Conservation (phyloP, 2,797 vertebrate genomes). For the Carcharodon carcharias region DNA sequence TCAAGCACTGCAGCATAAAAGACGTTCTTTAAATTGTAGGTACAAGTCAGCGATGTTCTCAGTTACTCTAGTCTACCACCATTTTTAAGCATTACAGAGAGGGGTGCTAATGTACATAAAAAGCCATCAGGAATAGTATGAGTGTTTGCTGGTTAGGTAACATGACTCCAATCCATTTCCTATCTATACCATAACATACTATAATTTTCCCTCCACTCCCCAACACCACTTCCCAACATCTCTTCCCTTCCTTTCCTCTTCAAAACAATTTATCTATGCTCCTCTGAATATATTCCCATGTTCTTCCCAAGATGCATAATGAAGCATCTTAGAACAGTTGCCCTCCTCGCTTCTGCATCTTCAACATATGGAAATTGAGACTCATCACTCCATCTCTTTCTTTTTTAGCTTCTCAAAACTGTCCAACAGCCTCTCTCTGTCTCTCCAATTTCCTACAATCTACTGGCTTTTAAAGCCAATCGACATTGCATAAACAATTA, state of each 20-base stretch:
- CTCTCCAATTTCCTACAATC: neutral
- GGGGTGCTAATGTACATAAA: neutral
- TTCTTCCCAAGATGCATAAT: neutral
- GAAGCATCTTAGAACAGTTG: neutral
- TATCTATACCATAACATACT: neutral
- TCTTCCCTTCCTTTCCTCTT: neutral
- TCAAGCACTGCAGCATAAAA: neutral
- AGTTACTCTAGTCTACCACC: neutral
- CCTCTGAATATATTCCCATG: neutral
- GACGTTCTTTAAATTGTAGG: neutral
- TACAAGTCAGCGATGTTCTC: neutral
- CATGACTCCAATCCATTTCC: neutral
- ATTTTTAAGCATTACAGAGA: neutral
- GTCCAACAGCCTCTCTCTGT: neutral
- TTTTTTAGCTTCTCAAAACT: neutral
- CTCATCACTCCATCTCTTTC: neutral
- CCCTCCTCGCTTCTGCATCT: neutral
- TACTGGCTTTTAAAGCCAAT: neutral
- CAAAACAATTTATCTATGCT: neutral
- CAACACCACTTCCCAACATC: neutral
- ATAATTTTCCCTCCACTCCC: no score
- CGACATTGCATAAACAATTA: neutral
- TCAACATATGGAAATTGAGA: neutral
- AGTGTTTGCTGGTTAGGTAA: neutral
- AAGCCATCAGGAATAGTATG: neutral